Evolutionary conservation across 2,113 vertebrate genomes (phyloP), one percentile per base, ranked within the genome.

Genomic region (Scophthalmus maximus): DNA sequence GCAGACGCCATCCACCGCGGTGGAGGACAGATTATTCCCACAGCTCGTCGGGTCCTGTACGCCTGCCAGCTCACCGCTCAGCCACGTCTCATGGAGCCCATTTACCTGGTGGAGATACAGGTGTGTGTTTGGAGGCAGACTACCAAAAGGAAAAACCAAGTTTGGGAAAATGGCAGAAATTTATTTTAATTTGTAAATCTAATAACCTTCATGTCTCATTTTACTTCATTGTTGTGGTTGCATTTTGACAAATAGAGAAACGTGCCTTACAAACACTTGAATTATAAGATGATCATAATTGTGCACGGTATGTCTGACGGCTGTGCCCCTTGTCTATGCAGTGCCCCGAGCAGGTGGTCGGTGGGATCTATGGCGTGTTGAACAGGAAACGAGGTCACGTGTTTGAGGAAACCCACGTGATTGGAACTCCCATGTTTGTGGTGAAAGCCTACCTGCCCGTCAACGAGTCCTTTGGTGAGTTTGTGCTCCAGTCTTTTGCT

Each of bases 21-120:
- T 0, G 96, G 97, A 0, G 96, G 97, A n/a, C 97, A 98, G 92
- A 98, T 98, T 90, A 98, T 98, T 64, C 96, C 96, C 73, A 98
- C 97, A 0, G 95, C 96, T 0, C 93, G 96, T 32, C 92, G 95
- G 46, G 96, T 96, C 78, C 93, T 98, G 17, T 98, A 97, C 0
- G 96, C 96, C 75, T 95, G 94, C 0, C 94, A 97, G 90, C 94
- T 98, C 49, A 97, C 95, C 0, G 96, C 96, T 4, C 91, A 96
- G 90, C 96, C 96, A 0, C 90, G 96, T 38, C 93, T 98, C 68
- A 96, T 98, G 94, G 97, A 98, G 81, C 96, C 97, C 0, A 93
- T 98, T 56, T 98, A 98, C 77, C 92, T 98, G 63, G 96, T 98
- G 78, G 97, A 98, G 89, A 98, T 98, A 62, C 96, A 98, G 95